Conservation (phyloP, 2,888 invertebrate species). For the Rhagonycha fulva region DNA sequence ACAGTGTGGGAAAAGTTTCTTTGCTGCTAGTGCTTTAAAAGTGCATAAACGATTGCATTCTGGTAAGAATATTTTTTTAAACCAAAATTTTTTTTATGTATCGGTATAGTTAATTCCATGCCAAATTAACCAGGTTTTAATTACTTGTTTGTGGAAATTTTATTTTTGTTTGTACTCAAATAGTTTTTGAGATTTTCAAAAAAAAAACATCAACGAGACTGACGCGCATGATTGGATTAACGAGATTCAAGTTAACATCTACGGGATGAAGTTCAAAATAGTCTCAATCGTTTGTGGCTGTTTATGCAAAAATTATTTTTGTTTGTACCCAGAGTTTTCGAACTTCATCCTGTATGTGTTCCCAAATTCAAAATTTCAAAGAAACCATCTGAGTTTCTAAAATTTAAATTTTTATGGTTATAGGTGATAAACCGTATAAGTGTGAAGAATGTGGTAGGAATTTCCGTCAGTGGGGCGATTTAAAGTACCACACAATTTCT, state of each 20-base stretch:
- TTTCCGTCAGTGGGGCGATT: constrained; percentile 87
- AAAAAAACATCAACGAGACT: too few relatives aligned
- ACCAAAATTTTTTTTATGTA: neutral
- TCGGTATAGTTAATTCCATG: too few relatives aligned
- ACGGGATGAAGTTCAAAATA: too few relatives aligned
- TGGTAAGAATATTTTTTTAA: constrained; percentile 32
- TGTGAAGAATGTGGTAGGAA: constrained; percentile 78
- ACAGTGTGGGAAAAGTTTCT: constrained; percentile 82
- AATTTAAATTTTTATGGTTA: neutral
- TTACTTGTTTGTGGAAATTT: too few relatives aligned
- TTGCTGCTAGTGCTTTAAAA: constrained; percentile 80
- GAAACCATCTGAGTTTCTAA: neutral
- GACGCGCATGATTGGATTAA: too few relatives aligned
- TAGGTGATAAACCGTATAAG: constrained; percentile 80
- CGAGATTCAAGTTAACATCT: too few relatives aligned
- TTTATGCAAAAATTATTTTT: too few relatives aligned
- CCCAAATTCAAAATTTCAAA: neutral
- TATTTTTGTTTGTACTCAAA: too few relatives aligned
- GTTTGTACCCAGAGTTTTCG: too few relatives aligned
- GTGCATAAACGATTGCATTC: constrained; percentile 82
- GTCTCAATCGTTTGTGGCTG: too few relatives aligned
- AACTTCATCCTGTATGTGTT: too few relatives aligned
- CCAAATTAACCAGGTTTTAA: neutral
- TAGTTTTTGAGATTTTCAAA: too few relatives aligned
- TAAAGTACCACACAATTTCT: constrained; percentile 84